Evolutionary conservation across 2,797 vertebrate genomes (phyloP).

Genomic region (Heteromormyrus szaboi): DNA sequence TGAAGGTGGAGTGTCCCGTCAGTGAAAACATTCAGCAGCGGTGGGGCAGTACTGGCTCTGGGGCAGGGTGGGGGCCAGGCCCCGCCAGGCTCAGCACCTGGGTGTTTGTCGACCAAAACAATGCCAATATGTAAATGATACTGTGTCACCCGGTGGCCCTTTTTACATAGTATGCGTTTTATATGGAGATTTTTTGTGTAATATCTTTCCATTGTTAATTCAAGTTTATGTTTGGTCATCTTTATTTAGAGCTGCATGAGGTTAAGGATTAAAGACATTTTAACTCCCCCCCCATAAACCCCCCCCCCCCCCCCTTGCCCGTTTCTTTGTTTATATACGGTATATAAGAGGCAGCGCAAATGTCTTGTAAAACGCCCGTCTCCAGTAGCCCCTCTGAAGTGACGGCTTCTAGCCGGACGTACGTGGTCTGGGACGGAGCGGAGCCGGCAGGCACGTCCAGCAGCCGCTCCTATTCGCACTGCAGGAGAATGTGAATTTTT

Average conservation of each 20-base stretch:
- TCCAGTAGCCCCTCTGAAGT: constrained; percentile 62
- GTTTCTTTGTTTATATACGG: constrained; percentile 58
- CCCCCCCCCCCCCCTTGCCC: constrained; percentile 34
- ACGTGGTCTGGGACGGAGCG: constrained; percentile 57
- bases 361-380: constrained; percentile 55
- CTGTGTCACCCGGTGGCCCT: constrained; percentile 89
- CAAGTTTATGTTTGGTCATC: constrained; percentile 76
- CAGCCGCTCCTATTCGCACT: constrained; percentile 56
- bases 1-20: constrained; percentile 56
- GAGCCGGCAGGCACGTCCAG: constrained; percentile 43
- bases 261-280: constrained; percentile 69
- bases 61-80: constrained; percentile 36
- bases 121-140: constrained; percentile 96
- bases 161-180: constrained; percentile 94
- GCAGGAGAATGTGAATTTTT: constrained; percentile 65
- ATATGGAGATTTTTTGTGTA: constrained; percentile 91
- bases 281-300: constrained; percentile 61
- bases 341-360: constrained; percentile 66
- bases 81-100: constrained; percentile 68
- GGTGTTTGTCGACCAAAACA: constrained; percentile 94
- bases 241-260: constrained; percentile 84
- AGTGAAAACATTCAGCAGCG: constrained; percentile 43
- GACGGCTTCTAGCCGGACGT: constrained; percentile 58
- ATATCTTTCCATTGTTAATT: constrained; percentile 83
- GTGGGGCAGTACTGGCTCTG: constrained; percentile 57